Evolutionary conservation across 2,888 invertebrate species (phyloP), one percentile per base, ranked within the genome.

Genomic region (Temnothorax ravouxi): DNA sequence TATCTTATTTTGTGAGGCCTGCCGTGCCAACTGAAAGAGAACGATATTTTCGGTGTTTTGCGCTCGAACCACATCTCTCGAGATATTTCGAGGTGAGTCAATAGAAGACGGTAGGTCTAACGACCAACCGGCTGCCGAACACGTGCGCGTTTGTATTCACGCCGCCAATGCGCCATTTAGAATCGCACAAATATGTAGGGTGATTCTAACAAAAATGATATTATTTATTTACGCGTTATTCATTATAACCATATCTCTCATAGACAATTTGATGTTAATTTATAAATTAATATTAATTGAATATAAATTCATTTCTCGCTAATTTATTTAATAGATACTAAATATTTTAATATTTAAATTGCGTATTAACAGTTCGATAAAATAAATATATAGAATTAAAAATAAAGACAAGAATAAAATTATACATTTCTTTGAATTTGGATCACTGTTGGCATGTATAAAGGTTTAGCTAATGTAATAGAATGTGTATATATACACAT

Each of bases 81-180:
- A 54, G 76, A 54, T 77, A 77, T 77, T 77, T 77, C 76, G 76
- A 77, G 76, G 76, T 77, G n/a, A 77, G 76, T 77, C 76, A 66
- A 77, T 77, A 77, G 52, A 77, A 66, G 52, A 52, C 34, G 47
- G 47, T 34, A 75, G 50, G n/a, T 66, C 64, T 25, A 54, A n/a
- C 13, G 29, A 77, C 9, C 52, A 77, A 77, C 52, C 29, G 64
- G 38, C 64, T 77, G 76, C 4, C 15, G 54, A 66, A 66, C 66
- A 77, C 52, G 64, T 77, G 76, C 41, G 41, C 64, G 25, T 18
- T 54, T 64, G 29, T 44, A 8, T 38, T 47, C 29, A 44, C 15
- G 44, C 34, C 74, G 29, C 29, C 29, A 75, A 61, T 15, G n/a
- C 15, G n/a, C 61, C 0, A 18, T 59, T 61, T 75, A 75, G 18